phyloP scores from a whole-genome alignment of 2,797 vertebrate species.

The Pangasius krempfi region DNA sequence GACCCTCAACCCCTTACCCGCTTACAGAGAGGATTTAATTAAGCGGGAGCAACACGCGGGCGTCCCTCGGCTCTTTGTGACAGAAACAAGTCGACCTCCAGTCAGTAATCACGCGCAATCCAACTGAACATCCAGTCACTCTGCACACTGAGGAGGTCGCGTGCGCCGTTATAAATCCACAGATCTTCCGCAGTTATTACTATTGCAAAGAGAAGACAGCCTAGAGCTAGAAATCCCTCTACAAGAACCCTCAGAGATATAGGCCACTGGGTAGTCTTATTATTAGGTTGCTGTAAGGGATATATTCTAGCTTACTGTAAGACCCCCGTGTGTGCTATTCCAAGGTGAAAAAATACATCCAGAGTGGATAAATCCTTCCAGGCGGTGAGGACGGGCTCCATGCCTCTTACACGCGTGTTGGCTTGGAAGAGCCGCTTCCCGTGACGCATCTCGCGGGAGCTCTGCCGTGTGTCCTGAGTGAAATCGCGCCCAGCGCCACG shows the following conservation, averaged over 20 bases:
- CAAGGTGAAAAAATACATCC: constrained; percentile 33
- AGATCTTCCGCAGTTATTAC: constrained; percentile 10
- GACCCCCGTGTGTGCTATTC: constrained; percentile 4
- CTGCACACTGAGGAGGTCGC: constrained; percentile 21
- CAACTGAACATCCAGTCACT: constrained; percentile 2
- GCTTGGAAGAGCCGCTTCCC: constrained; percentile 36
- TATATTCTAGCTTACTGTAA: not conserved
- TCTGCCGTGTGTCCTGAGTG: constrained; percentile 16
- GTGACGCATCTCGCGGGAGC: constrained; percentile 42
- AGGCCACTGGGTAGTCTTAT: constrained; percentile 20
- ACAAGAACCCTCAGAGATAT: not conserved
- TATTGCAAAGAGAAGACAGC: not conserved
- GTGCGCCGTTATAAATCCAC: constrained; percentile 31
- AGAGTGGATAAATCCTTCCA: not conserved
- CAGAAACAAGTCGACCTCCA: constrained; percentile 11
- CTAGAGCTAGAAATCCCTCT: not conserved
- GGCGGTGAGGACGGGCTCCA: constrained; percentile 13
- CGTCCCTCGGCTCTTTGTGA: constrained; percentile 23
- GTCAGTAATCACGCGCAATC: constrained; percentile 4
- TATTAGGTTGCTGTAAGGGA: not conserved
- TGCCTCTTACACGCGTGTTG: constrained; percentile 25
- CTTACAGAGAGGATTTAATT: not conserved
- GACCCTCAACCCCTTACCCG: not conserved
- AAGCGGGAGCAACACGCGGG: constrained; percentile 13
- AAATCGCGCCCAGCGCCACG: constrained; percentile 44